Conservation (phyloP, 1,140 invertebrate genomes). For the Scaptomyza pallida region DNA sequence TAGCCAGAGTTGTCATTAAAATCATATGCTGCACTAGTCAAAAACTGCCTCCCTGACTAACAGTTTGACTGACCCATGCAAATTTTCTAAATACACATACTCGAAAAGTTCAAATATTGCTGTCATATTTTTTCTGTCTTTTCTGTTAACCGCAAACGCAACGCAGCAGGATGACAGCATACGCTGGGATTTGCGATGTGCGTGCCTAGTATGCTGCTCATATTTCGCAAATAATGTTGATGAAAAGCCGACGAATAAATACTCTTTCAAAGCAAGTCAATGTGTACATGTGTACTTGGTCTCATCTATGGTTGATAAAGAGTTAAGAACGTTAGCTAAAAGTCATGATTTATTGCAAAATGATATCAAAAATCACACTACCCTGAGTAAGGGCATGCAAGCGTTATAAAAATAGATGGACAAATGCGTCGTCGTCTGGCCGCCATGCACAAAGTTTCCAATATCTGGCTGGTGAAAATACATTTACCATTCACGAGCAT, state of each 20-base stretch:
- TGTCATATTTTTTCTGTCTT: slow-evolving; percentile 4
- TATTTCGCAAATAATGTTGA: neutral
- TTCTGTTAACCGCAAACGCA: slow-evolving; percentile 14
- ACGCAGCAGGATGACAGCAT: neutral
- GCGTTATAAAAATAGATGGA: slow-evolving; percentile 46
- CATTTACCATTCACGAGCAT: slow-evolving; percentile 22
- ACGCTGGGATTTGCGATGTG: slow-evolving; percentile 1
- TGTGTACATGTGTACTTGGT: no score
- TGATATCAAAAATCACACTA: neutral
- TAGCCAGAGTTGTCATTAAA: slow-evolving; percentile 60
- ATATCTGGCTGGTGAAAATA: slow-evolving; percentile 43
- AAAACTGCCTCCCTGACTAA: slow-evolving; percentile 45
- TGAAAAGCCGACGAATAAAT: neutral
- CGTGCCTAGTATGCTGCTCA: neutral
- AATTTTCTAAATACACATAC: slow-evolving; percentile 9
- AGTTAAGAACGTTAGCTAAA: no score
- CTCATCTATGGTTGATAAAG: no score
- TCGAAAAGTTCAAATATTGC: slow-evolving; percentile 38
- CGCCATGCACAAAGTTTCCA: slow-evolving; percentile 42
- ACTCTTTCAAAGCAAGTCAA: neutral
- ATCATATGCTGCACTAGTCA: slow-evolving; percentile 70
- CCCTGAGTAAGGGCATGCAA: neutral
- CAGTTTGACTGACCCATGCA: neutral
- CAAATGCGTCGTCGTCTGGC: slow-evolving; percentile 18
- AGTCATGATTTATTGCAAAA: no score